Conservation (phyloP, 1,140 invertebrate genomes). For the Ips nitidus region DNA sequence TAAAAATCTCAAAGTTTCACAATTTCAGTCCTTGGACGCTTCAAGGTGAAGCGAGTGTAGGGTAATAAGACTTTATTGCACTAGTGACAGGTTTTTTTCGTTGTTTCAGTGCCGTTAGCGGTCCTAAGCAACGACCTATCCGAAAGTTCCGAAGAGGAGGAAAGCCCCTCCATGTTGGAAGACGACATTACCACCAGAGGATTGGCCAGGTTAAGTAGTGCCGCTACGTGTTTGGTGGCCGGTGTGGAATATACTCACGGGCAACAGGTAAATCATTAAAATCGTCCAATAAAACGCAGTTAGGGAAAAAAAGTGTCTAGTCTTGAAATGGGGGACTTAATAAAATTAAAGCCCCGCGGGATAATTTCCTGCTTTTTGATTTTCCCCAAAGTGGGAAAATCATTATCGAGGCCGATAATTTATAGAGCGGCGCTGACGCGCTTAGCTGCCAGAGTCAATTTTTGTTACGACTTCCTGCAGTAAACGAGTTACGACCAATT, state of each 20-base stretch:
- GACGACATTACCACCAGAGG: slow-evolving; percentile 50
- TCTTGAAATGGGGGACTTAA: slow-evolving; percentile 12
- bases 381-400: slow-evolving; percentile 16
- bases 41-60: not conserved
- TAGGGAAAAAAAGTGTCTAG: slow-evolving; percentile 3
- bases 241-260: slow-evolving; percentile 52
- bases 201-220: slow-evolving; percentile 49
- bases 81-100: not conserved
- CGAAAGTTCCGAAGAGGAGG: slow-evolving; percentile 40
- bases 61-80: no score
- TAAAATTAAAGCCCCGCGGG: slow-evolving; percentile 6
- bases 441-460: no score
- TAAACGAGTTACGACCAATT: no score
- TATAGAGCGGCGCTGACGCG: no score
- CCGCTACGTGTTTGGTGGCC: slow-evolving; percentile 51
- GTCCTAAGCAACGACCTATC: slow-evolving; percentile 38
- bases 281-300: not conserved
- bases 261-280: slow-evolving; percentile 46
- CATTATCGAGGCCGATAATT: slow-evolving; percentile 1
- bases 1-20: not conserved
- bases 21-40: not conserved
- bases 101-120: slow-evolving; percentile 39
- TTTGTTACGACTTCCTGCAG: no score
- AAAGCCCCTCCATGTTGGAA: slow-evolving; percentile 34
- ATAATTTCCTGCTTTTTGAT: slow-evolving; percentile 21